Base-by-base conservation (phyloP, 2,113 vertebrate genomes). In the Blennius ocellaris region DNA sequence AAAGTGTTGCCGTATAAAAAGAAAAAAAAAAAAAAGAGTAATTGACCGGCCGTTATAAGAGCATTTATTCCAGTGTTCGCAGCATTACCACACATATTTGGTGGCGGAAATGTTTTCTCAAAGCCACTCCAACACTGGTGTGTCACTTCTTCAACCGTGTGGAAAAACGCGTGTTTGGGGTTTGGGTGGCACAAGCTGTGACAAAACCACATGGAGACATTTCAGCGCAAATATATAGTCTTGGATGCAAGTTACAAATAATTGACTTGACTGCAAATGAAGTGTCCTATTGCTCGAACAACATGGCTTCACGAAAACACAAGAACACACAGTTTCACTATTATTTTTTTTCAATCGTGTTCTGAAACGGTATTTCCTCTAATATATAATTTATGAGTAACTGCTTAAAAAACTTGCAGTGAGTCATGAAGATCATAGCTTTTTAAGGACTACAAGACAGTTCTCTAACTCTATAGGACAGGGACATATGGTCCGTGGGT, bases 141-240 rank as follows among this genome's bases (percentile, higher is more conserved):
- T 85, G 81, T 81, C 85, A 81, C 80, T 84, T 85, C 84, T 68
- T 89, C 79, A 89, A 70, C 69, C 59, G 75, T 84, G 81, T 85
- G 84, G 84, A 91, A 84, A 88, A 87, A 82, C n/a, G 60, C 69
- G 51, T 87, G 72, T 88, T 86, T 88, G 77, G 64, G 83, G 75
- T 87, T 89, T 87, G 84, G 90, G 80, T 89, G 87, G 81, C 84
- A 91, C 81, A 82, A 70, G 74, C 85, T 74, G 80, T 39, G 69
- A 82, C 87, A 85, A 90, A 91, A 86, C 81, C 80, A 75, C 85
- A 87, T 72, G 76, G 80, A 90, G 66, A 81, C 70, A 84, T 87
- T 89, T 89, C 85, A 84, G 60, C 58, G 51, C 82, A 78, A 48
- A 78, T 90, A 78, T 87, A 87, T 89, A 84, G 87, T 86, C 76